Evolutionary conservation across 2,797 vertebrate genomes (phyloP), one percentile per base, ranked within the genome.

Genomic region (Toxotes lorentzi): DNA sequence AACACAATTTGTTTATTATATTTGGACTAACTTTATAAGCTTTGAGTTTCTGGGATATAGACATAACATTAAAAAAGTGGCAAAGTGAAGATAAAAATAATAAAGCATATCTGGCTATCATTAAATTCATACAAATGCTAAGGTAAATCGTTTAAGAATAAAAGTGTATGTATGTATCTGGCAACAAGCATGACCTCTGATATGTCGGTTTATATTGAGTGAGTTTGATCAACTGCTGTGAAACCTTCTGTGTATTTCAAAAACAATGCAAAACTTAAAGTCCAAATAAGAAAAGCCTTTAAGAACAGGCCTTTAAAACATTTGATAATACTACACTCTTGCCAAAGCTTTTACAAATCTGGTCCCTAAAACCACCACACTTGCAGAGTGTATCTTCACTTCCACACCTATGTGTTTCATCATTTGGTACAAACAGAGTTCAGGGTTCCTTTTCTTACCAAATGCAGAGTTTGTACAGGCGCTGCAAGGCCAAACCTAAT

Each of bases 401-500:
- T 27, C 27, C 27, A 27, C 27, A 27, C 27, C 38, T 32, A 16
- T 40, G 32, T 34, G 51, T 58, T 53, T 51, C 47, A 53, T 71
- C 34, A 34, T 1, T n/a, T 48, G 17, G 19, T 11, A 41, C 41
- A 58, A 59, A 60, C 13, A 47, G 5, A 13, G 32, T 14, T 67
- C 11, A 54, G 40, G 35, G 10, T 34, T 27, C 10, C 13, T 56
- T 71, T 62, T 34, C 54, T 81, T 19, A 61, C 10, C 40, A 30
- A 73, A 70, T 50, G 47, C 41, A 61, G 21, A 70, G 60, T 48
- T 27, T 65, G 54, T 21, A 59, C 13, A 16, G 8, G 34, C 17
- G 48, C 43, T 30, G 9, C 6, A 16, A 59, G 35, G 50, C 23
- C 34, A 66, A 57, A 50, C 12, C 1, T 60, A 57, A 72, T 57